Evolutionary conservation across 1,140 invertebrate genomes (phyloP).

Genomic region (Tetragonula clypearis): DNA sequence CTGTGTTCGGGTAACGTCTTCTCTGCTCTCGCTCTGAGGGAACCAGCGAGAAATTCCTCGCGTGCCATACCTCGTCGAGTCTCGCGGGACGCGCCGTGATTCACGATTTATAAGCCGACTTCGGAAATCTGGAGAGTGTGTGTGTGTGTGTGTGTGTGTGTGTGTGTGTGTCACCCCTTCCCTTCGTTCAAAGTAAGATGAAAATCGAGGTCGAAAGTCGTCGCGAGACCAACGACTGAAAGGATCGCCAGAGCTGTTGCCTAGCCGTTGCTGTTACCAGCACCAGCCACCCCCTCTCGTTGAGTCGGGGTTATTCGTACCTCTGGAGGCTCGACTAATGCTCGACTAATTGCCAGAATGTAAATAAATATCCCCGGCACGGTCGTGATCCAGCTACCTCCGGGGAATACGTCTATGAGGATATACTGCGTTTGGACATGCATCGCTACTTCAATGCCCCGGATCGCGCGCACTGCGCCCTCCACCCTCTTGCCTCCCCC

Average conservation of each 20-base stretch:
- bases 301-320: conserved; percentile 28
- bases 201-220: conserved; percentile 14
- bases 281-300: not conserved
- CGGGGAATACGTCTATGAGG: conserved; percentile 76
- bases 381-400: conserved; percentile 63
- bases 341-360: conserved; percentile 79
- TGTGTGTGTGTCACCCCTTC: no score
- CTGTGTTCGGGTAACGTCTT: not conserved
- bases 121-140: no score
- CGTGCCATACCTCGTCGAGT: not conserved
- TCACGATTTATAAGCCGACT: conserved; percentile 16
- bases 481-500: not conserved
- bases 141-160: no score
- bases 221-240: not conserved
- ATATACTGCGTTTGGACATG: conserved; percentile 79
- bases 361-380: conserved; percentile 80
- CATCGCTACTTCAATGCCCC: conserved; percentile 75
- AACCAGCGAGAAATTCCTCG: not conserved
- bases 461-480: conserved; percentile 14
- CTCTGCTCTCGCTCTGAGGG: not conserved
- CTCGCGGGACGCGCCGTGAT: conserved; percentile 11
- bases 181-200: not conserved
- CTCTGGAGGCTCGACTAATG: conserved; percentile 76
- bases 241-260: not conserved
- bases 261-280: not conserved